These are phyloP conservation scores for Drosophila santomea DNA, from an alignment of 1,140 invertebrate genomes.

Conservation along the genomic window DNA sequence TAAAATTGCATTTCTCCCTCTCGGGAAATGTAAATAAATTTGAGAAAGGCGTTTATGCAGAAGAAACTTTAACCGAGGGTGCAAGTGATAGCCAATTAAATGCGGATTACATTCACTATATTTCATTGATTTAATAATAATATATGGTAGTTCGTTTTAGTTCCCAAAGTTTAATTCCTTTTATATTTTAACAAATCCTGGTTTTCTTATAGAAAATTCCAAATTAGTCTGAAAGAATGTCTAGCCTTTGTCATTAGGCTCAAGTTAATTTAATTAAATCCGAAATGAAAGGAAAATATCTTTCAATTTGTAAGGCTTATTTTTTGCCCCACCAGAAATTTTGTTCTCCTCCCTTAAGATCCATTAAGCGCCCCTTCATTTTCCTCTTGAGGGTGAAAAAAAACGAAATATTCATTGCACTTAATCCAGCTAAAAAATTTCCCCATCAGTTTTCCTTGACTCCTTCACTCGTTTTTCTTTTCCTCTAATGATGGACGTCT, in stretches of 20 bases:
- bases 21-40: not conserved
- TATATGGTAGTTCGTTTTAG: not conserved
- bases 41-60: constrained; percentile 4
- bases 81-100: constrained; percentile 13
- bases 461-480: not conserved
- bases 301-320: constrained; percentile 6
- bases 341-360: not conserved
- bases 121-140: not conserved
- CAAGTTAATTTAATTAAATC: constrained; percentile 29
- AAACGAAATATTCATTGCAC: constrained; percentile 38
- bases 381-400: constrained; percentile 2
- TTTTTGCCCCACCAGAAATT: not conserved
- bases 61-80: constrained; percentile 6
- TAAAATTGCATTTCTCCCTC: not conserved
- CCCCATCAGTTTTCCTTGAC: not conserved
- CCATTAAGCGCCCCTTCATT: not conserved
- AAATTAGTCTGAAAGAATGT: not conserved
- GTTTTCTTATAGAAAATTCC: too few relatives aligned
- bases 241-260: not conserved
- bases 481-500: constrained; percentile 41
- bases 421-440: constrained; percentile 38
- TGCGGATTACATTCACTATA: not conserved
- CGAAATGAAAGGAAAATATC: not conserved
- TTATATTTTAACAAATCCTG: not conserved
- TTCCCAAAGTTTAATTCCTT: too few relatives aligned